Conservation (phyloP, 2,113 vertebrate genomes). For the Marmota monax region DNA sequence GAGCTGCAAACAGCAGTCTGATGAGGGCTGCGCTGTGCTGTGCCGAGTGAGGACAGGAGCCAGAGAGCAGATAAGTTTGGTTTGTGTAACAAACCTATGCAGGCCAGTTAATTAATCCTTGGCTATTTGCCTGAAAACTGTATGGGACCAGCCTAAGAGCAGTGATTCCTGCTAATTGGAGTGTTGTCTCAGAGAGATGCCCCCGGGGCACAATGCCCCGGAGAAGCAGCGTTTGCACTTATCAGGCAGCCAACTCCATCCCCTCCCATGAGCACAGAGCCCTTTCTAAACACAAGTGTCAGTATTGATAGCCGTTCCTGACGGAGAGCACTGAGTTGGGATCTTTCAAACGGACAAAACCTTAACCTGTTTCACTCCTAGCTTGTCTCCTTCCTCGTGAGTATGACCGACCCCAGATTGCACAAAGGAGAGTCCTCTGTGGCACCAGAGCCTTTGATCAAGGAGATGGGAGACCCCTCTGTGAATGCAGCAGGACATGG, state of each 20-base stretch:
- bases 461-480: too few species aligned
- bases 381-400: neutral
- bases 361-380: neutral
- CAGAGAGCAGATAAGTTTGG: neutral
- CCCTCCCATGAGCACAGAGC: neutral
- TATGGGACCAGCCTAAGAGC: rapidly evolving
- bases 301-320: neutral
- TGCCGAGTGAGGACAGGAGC: rapidly evolving
- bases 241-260: rapidly evolving
- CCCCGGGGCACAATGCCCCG: rapidly evolving
- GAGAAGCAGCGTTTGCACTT: rapidly evolving
- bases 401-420: rapidly evolving
- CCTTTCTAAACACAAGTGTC: neutral
- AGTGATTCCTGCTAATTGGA: neutral
- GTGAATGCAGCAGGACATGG: too few species aligned
- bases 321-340: neutral
- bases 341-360: neutral
- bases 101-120: neutral
- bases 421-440: neutral
- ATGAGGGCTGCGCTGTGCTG: rapidly evolving
- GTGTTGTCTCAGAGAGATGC: rapidly evolving
- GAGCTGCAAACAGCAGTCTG: neutral
- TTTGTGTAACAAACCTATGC: neutral
- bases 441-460: neutral
- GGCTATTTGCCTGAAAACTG: neutral